Evolutionary conservation across 2,113 vertebrate species (phyloP), one percentile per base, ranked within the genome.

Genomic region (Erpornis zantholeuca): DNA sequence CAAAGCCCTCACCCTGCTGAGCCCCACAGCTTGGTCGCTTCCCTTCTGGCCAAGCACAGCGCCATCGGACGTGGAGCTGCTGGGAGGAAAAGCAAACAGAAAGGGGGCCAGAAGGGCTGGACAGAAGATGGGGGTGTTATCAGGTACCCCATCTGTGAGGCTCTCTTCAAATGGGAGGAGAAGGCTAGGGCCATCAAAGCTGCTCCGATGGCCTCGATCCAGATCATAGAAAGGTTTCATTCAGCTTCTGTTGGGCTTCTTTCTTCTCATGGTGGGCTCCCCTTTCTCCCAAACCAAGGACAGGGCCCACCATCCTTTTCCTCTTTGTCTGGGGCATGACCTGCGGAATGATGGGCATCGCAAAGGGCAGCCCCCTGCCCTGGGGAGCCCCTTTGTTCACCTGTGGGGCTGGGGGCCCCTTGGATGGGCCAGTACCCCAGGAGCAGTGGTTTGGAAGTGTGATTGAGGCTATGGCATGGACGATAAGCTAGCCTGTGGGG

Each of bases 71-170:
- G 1, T 64, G 61, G 70, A 80, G 73, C 57, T 86, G 86, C 83
- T 64, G 69, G n/a, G 65, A 86, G 78, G n/a, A 90, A 93, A 93
- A 92, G 86, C 91, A 90, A 94, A 96, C 66, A 88, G 72, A 65
- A 35, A 35, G 33, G 75, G 40, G 72, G 35, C 77, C 83, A 83
- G 68, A 63, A 92, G 56, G 25, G 52, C 50, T 81, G 38, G 31
- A 24, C 28, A 80, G 89, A 73, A 54, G 47, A 15, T 1, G 4
- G 72, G 31, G 61, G 4, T 59, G 73, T 87, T 96, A 91, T 81
- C 69, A 3, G 47, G 50, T 68, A 50, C 60, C 64, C 45, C 86
- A 78, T 92, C 77, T 88, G 80, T 13, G 7, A 87, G 65, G 29
- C 17, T 76, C 53, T 64, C 23, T 88, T 88, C 63, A 49, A 85